A percentile compares a stretch with the other conserved stretches of the same genome.
These are phyloP conservation scores for Scaptomyza polygonia DNA, from an alignment of 2,888 invertebrate genomes.

Conservation along the genomic window DNA sequence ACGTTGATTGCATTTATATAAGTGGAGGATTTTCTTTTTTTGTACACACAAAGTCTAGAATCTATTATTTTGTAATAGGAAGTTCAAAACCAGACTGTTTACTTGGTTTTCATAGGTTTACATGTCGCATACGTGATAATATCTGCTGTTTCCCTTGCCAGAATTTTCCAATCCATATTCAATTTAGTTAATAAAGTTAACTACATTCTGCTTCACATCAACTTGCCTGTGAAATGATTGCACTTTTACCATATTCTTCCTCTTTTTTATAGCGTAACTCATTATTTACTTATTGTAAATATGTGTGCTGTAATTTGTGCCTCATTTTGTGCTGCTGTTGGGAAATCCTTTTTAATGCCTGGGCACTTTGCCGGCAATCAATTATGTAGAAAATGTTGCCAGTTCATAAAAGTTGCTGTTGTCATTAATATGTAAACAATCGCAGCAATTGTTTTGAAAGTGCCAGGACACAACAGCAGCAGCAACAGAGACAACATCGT, in stretches of 20 bases:
- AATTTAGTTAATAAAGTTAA: too few relatives aligned
- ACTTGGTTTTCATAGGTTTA: neutral
- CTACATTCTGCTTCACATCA: neutral
- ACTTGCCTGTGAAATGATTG: slow-evolving; percentile 1
- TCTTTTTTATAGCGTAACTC: neutral
- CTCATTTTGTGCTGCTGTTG: slow-evolving; percentile 13
- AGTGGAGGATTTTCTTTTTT: slow-evolving; percentile 4
- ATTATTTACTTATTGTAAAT: slow-evolving; percentile 13
- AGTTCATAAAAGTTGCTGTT: slow-evolving; percentile 66
- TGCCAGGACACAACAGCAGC: slow-evolving; percentile 23
- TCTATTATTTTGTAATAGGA: slow-evolving; percentile 7
- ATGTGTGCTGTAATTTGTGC: slow-evolving; percentile 40
- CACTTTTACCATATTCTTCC: neutral
- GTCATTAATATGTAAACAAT: slow-evolving; percentile 75
- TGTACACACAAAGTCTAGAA: slow-evolving; percentile 7
- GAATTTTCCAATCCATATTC: too few relatives aligned
- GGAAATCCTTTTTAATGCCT: slow-evolving; percentile 34
- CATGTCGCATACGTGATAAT: neutral
- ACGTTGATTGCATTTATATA: slow-evolving; percentile 61
- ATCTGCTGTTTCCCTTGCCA: too few relatives aligned
- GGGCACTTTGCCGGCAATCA: slow-evolving; percentile 55
- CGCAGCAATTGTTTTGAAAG: slow-evolving; percentile 65
- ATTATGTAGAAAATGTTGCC: slow-evolving; percentile 67
- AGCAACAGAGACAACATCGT: slow-evolving; percentile 21
- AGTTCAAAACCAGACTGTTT: slow-evolving; percentile 7